These are phyloP conservation scores for Pteropus rufus DNA, from an alignment of 2,797 vertebrate genomes.

Conservation along the genomic window DNA sequence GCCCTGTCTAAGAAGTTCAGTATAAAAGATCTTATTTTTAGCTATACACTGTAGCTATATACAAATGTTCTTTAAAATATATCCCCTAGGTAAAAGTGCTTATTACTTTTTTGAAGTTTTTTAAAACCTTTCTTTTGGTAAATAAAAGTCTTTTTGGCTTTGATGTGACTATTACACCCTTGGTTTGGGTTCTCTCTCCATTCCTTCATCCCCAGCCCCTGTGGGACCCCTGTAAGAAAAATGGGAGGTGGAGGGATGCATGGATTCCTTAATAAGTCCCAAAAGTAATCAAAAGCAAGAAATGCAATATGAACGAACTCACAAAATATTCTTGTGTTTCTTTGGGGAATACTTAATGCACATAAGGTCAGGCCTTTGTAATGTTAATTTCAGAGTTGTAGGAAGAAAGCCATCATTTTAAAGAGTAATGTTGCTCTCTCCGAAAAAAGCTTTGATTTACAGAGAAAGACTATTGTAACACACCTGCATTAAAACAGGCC, in stretches of 20 bases:
- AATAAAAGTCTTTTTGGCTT: slow-evolving; percentile 85
- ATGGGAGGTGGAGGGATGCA: slow-evolving; percentile 50
- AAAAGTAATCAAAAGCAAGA: slow-evolving; percentile 83
- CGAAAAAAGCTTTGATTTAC: slow-evolving; percentile 71
- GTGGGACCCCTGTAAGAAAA: slow-evolving; percentile 74
- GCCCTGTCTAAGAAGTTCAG: slow-evolving; percentile 41
- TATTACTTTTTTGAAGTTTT: slow-evolving; percentile 76
- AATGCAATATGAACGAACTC: slow-evolving; percentile 86
- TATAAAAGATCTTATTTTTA: slow-evolving; percentile 70
- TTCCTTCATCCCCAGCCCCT: slow-evolving; percentile 59
- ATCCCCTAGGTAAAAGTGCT: slow-evolving; percentile 78
- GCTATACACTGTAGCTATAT: slow-evolving; percentile 49
- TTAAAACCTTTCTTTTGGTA: slow-evolving; percentile 78
- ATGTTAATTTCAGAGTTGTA: slow-evolving; percentile 89
- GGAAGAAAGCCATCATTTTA: slow-evolving; percentile 87
- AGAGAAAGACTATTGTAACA: slow-evolving; percentile 32
- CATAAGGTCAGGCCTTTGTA: slow-evolving; percentile 87
- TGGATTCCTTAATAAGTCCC: slow-evolving; percentile 85
- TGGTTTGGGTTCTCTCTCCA: slow-evolving; percentile 76
- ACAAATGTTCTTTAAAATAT: slow-evolving; percentile 70
- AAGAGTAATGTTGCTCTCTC: slow-evolving; percentile 82
- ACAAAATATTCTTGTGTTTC: slow-evolving; percentile 84
- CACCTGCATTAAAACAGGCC: slow-evolving; percentile 7
- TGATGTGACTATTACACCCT: slow-evolving; percentile 82
- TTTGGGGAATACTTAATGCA: slow-evolving; percentile 86